phyloP scores from a whole-genome alignment of 2,113 vertebrate species.

The Chaetorhynchus papuensis region DNA sequence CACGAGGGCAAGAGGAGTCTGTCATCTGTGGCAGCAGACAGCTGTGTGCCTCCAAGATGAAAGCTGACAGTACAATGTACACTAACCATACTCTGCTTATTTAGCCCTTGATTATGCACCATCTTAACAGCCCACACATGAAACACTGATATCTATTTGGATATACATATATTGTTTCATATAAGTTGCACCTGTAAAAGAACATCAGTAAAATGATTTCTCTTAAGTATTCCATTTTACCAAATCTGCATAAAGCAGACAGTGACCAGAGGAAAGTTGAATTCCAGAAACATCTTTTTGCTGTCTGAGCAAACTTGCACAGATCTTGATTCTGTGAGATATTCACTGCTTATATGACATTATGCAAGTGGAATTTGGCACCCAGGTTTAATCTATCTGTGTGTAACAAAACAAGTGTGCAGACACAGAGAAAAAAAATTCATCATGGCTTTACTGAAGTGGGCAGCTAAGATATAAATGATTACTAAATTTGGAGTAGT shows the following conservation, averaged over 20 bases:
- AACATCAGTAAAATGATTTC: not conserved
- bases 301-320: not conserved
- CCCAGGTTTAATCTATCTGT: not conserved
- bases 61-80: not conserved
- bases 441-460: not conserved
- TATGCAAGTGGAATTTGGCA: not conserved
- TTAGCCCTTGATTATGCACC: not conserved
- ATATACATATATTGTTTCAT: not conserved
- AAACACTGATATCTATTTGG: not conserved
- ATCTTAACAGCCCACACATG: not conserved
- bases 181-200: not conserved
- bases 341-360: not conserved
- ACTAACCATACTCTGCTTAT: not conserved
- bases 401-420: not conserved
- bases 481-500: not conserved
- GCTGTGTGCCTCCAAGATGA: constrained; percentile 4
- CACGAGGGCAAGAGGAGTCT: not conserved
- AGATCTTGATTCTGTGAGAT: not conserved
- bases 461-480: not conserved
- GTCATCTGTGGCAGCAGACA: constrained; percentile 37
- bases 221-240: not conserved
- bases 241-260: not conserved
- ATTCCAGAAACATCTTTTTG: not conserved
- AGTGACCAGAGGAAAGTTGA: not conserved
- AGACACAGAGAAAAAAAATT: not conserved